A percentile compares a stretch with the other conserved stretches of the same genome.
Evolutionary conservation across 2,888 invertebrate genomes (phyloP).

Genomic region (Thera britannica): DNA sequence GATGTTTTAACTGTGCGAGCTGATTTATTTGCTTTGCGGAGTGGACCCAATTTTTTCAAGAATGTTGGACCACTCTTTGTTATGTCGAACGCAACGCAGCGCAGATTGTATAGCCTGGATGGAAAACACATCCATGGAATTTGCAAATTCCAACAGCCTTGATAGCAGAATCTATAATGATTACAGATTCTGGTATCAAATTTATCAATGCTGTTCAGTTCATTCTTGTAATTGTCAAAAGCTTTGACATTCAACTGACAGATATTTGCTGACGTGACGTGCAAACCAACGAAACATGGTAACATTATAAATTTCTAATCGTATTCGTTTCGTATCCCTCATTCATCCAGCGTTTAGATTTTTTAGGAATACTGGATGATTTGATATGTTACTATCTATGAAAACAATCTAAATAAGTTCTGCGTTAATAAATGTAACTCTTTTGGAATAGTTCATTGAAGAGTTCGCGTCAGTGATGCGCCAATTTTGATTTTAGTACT

Average conservation of each 20-base stretch:
- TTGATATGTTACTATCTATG: neutral
- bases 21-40: no score
- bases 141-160: no score
- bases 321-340: constrained; percentile 3
- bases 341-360: constrained; percentile 28
- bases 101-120: no score
- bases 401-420: constrained; percentile 22
- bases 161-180: no score
- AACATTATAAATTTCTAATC: constrained; percentile 30
- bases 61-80: no score
- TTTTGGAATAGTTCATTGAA: constrained; percentile 13
- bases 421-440: constrained; percentile 16
- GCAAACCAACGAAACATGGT: constrained; percentile 29
- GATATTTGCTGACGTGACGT: constrained; percentile 38
- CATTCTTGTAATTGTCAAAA: no score
- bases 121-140: no score
- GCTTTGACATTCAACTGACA: neutral
- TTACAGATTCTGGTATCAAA: no score
- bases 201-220: no score
- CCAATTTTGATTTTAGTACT: constrained; percentile 27
- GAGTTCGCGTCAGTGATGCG: constrained; percentile 49
- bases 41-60: no score
- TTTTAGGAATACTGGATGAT: constrained; percentile 17
- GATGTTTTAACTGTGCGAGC: no score
- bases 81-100: no score